Evolutionary conservation across 1,140 invertebrate species (phyloP).

Genomic region (Panagrolaimus sp.): DNA sequence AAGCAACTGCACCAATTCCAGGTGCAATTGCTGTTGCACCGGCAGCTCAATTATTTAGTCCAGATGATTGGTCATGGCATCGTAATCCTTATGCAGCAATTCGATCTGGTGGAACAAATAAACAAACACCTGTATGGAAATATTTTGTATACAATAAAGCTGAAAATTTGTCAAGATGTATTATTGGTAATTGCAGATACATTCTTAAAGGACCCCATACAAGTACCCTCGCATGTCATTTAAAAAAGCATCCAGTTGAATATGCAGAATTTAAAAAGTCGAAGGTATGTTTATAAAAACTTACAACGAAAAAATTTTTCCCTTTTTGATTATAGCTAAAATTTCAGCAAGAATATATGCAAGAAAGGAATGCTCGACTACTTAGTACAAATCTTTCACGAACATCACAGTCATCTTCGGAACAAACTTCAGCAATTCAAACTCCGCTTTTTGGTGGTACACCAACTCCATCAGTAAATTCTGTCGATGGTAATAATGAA

Average conservation of each 20-base stretch:
- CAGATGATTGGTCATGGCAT: conserved; percentile 58
- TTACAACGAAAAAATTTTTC: conserved; percentile 20
- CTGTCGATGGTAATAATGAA: too few species aligned
- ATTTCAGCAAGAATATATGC: conserved; percentile 45
- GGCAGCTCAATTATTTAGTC: conserved; percentile 48
- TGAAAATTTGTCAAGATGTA: conserved; percentile 57
- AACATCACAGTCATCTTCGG: conserved; percentile 12
- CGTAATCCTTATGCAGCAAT: conserved; percentile 57
- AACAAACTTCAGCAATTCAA: conserved; percentile 4
- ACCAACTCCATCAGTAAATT: too few species aligned
- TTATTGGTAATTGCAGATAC: conserved; percentile 56
- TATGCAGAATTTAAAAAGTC: conserved; percentile 58
- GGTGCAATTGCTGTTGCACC: conserved; percentile 55
- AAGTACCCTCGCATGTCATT: conserved; percentile 53
- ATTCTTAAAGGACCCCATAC: conserved; percentile 57
- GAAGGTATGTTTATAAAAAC: conserved; percentile 39
- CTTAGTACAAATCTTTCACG: conserved; percentile 8
- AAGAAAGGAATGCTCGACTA: conserved; percentile 26
- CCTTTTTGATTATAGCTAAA: conserved; percentile 19
- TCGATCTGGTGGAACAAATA: conserved; percentile 56
- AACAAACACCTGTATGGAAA: conserved; percentile 58
- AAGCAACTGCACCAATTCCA: conserved; percentile 39
- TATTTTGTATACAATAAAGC: conserved; percentile 58
- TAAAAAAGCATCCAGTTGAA: conserved; percentile 55
- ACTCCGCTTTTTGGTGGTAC: conserved; percentile 17